Base-by-base conservation (phyloP, 2,797 vertebrate species). In the Pelobates cultripes region DNA sequence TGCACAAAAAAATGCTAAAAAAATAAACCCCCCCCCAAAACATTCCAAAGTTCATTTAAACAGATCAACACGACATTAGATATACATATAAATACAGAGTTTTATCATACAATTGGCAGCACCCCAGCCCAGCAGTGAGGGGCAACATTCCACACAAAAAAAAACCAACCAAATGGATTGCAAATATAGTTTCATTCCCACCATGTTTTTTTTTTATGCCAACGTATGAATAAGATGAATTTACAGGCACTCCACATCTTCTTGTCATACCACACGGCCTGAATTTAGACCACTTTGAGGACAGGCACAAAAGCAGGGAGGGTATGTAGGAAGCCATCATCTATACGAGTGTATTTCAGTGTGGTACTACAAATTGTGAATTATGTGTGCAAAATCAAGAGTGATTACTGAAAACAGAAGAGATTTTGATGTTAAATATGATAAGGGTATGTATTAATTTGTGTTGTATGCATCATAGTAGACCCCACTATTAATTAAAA, bases 11-110 rank as follows among this genome's bases (percentile, higher is more conserved):
- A 70, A 63, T 47, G 53, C 10, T 6, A 60, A 53, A 74, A 61
- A 47, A 74, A 71, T n/a, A 53, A 72, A 70, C 28, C 28, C 28
- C 28, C n/a, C 28, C 28, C 28, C 28, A 43, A 60, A 83, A 78
- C 82, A 83, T 79, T 83, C 82, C 82, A 83, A 64, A 83, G 82
- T 73, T 79, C 66, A 83, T 83, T 79, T 79, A 83, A 76, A 83
- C 82, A 83, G 78, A 75, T 83, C 77, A 79, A 79, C 77, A 83
- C 81, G 55, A 83, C 82, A 73, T 75, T 61, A 74, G 76, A 83
- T 83, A 83, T 83, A 83, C 82, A 83, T 79, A 79, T 83, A 83
- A 83, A 79, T 83, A 83, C 82, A 83, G 77, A 66, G 63, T 83
- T 64, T 83, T 83, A 83, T 83, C 78, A 75, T 83, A 83, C 82